Evolutionary conservation across 2,888 invertebrate genomes (phyloP), one percentile per base, ranked within the genome.

Genomic region (Villa cingulata): DNA sequence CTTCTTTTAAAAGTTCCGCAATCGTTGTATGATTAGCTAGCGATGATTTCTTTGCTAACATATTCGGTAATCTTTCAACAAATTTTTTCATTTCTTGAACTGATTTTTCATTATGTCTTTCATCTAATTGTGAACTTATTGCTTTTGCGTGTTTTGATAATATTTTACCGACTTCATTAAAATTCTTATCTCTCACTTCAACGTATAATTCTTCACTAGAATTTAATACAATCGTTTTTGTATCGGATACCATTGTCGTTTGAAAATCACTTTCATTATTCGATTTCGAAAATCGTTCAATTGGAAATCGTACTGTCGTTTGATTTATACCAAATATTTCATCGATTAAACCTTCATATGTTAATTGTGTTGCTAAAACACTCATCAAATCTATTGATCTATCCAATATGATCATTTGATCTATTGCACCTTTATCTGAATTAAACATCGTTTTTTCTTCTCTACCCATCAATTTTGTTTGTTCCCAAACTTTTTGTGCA

Each of bases 291-390:
- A 95, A 94, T 65, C 83, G 86, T 57, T 88, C 85, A 0, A 85
- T 83, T 1, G 95, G 92, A 58, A 96, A 77, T 41, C 82, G 80
- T 0, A 87, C 87, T 19, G 86, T 83, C 29, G 83, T 80, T 57
- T 76, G 81, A 56, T 82, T 83, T 49, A 96, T 88, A 34, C 86
- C 86, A 69, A 84, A 96, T 48, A 92, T 77, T 67, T 97, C 96
- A 70, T 98, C 98, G 53, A 98, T 88, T 9, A 98, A 75, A 4
- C 97, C 98, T 68, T 96, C 96, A 59, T 97, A 98, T 0, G 97
- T 97, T 34, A 96, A 76, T 62, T 97, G 98, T 0, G 94, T 94
- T 1, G 89, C 82, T 58, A 98, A 73, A 1, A 94, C 89, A 41
- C 92, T 88, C 42, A 97, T 76, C 46, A 94, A 77, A 74, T 99